Conservation (phyloP, 2,888 invertebrate species). For the Tinea pellionella region DNA sequence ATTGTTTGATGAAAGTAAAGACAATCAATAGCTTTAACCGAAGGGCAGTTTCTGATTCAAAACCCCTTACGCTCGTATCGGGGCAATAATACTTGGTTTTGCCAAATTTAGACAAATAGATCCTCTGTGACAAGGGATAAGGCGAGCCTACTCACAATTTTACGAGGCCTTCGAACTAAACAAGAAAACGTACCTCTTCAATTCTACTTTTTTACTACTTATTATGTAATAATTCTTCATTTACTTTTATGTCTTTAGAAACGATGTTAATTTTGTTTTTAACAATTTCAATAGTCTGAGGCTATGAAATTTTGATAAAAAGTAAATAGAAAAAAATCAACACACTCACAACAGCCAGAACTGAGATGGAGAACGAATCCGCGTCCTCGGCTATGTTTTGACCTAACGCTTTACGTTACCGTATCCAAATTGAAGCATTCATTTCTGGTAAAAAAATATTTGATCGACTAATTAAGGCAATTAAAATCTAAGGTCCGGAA, state of each 20-base stretch:
- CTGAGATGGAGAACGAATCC: too few species aligned
- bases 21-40: background rate
- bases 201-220: background rate
- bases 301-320: too few species aligned
- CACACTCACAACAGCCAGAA: too few species aligned
- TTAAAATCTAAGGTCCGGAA: too few species aligned
- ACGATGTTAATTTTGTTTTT: background rate
- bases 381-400: too few species aligned
- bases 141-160: background rate
- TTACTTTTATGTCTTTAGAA: background rate
- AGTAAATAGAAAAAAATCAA: too few species aligned
- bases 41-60: background rate
- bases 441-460: too few species aligned
- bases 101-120: conserved; percentile 8
- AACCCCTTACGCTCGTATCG: background rate
- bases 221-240: conserved; percentile 4
- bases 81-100: conserved; percentile 1
- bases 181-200: background rate
- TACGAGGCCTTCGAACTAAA: background rate
- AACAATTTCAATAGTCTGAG: background rate
- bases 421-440: too few species aligned
- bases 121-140: conserved; percentile 2
- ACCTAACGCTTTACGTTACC: too few species aligned
- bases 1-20: background rate
- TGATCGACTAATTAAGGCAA: too few species aligned